phyloP scores from a whole-genome alignment of 2,888 invertebrate genomes.

The Entomobrya multifasciata region DNA sequence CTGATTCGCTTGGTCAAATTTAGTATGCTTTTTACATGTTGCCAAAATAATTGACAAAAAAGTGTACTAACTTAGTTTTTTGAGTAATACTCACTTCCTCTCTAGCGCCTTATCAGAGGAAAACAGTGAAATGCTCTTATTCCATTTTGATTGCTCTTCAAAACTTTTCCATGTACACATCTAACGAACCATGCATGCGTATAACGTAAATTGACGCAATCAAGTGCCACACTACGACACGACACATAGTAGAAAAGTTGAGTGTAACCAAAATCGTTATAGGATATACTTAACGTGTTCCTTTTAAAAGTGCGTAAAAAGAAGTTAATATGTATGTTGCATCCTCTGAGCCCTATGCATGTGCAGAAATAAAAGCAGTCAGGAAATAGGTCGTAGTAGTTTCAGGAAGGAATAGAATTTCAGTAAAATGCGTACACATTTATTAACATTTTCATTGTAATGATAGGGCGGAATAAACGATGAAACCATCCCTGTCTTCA shows the following conservation, averaged over 20 bases:
- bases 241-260: too few relatives aligned
- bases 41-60: conserved; percentile 1
- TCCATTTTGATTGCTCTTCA: conserved; percentile 12
- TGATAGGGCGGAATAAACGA: conserved; percentile 31
- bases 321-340: background rate
- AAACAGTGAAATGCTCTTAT: conserved; percentile 10
- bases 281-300: too few relatives aligned
- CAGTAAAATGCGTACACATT: conserved; percentile 31
- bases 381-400: conserved; percentile 22
- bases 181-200: background rate
- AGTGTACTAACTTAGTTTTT: background rate
- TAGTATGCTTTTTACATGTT: too few relatives aligned
- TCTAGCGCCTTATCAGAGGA: conserved; percentile 5
- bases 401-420: conserved; percentile 39
- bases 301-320: background rate
- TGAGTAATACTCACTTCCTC: background rate
- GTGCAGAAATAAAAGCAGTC: background rate
- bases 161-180: background rate
- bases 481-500: background rate
- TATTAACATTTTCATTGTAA: conserved; percentile 65
- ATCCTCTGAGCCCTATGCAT: background rate
- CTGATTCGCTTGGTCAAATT: too few relatives aligned
- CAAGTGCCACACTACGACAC: too few relatives aligned
- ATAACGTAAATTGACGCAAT: background rate
- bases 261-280: too few relatives aligned